Evolutionary conservation across 92 coral and sea anemone genomes (phyloP), one percentile per base, ranked within the genome.

Genomic region (Palythoa heliodiscus): DNA sequence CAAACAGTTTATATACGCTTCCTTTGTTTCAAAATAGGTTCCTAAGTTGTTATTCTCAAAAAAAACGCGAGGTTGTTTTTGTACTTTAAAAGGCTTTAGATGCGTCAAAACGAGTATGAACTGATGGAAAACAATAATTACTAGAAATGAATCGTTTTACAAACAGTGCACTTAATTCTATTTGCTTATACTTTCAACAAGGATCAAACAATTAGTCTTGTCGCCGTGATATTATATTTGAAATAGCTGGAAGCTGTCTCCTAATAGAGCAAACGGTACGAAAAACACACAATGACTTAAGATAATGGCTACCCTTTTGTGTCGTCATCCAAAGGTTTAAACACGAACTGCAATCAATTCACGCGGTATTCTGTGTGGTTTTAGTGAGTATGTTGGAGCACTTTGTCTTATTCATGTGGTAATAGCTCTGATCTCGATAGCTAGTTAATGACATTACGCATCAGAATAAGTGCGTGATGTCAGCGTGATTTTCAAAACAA

Each of bases 81-180:
- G 66, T 66, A 67, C 39, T 63, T 24, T 64, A 80, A 80, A 66
- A 47, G 75, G 73, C 74, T 80, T 80, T 80, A 66, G 74, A 24
- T 80, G 63, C 55, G 29, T 67, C 58, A 80, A 64, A 63, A 80
- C 71, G 84, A 14, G 61, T 35, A 66, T 12, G 74, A 77, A 37
- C 82, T 54, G 79, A 54, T 77, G 82, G 35, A 77, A 76, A 66
- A 80, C 84, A 80, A 80, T 80, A 80, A 80, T 69, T 80, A 67
- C 84, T 43, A 79, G 84, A 79, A 76, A 79, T 79, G 60, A 64
- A 80, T 66, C 70, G 74, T 53, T 80, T 80, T 80, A 80, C 84
- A 80, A 80, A 80, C 84, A 80, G 57, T 80, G 84, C 75, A 80
- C 84, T 80, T 80, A 80, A 80, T 80, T 80, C 84, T 80, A 80